These are phyloP conservation scores for Loris lydekkerianus DNA, from an alignment of 2,797 vertebrate genomes.

Conservation along the genomic window DNA sequence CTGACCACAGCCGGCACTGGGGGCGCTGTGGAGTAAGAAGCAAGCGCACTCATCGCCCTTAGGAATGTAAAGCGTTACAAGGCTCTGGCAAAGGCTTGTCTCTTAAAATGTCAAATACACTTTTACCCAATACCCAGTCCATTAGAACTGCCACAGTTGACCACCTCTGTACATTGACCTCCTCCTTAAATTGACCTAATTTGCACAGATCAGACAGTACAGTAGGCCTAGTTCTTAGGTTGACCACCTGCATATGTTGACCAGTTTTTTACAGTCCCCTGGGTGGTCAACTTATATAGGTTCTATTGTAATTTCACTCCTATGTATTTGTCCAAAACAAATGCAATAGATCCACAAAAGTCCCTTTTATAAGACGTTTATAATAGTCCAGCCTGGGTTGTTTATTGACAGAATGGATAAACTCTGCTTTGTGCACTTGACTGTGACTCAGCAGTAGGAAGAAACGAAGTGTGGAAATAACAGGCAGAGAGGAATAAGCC, in stretches of 20 bases:
- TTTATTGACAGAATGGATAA: not conserved
- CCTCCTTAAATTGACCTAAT: too few species aligned
- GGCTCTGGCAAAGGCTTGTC: not conserved
- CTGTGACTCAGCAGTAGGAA: not conserved
- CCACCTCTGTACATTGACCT: too few species aligned
- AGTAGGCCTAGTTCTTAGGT: too few species aligned
- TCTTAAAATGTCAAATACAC: too few species aligned
- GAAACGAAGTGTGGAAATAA: not conserved
- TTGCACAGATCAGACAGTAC: too few species aligned
- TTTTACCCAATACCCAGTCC: too few species aligned
- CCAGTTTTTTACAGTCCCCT: too few species aligned
- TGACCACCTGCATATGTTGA: too few species aligned
- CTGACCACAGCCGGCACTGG: fast-evolving
- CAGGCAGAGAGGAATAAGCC: not conserved
- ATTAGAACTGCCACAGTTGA: too few species aligned
- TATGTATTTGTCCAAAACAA: not conserved
- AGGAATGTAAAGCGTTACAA: too few species aligned
- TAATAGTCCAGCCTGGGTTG: too few species aligned
- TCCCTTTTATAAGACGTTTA: not conserved
- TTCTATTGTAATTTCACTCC: not conserved
- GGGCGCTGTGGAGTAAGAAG: fast-evolving
- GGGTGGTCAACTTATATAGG: too few species aligned
- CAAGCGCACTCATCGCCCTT: fast-evolving
- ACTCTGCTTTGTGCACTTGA: not conserved
- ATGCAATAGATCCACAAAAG: not conserved